Percentiles rank a stretch among this genome's conserved stretches.
Evolutionary conservation across 2,888 invertebrate species (phyloP).

Genomic region (Polia nebulosa): DNA sequence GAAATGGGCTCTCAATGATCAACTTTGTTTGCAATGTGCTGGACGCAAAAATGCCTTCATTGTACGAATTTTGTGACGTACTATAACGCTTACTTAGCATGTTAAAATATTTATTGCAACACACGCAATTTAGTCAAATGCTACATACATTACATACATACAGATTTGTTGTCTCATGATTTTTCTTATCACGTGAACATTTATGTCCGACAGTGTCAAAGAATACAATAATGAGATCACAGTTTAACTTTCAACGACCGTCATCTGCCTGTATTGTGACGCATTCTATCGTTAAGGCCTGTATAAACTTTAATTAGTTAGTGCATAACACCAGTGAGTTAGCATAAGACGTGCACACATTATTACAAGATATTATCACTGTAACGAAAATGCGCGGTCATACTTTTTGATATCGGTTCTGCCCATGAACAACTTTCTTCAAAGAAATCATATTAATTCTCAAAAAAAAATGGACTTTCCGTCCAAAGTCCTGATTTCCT

Average conservation of each 20-base stretch:
- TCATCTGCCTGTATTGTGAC: constrained; percentile 9
- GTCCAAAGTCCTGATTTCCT: no score
- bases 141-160: background rate
- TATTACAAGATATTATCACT: constrained; percentile 6
- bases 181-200: background rate
- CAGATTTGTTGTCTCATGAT: background rate
- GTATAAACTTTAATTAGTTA: constrained; percentile 8
- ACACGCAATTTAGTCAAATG: background rate
- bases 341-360: constrained; percentile 11
- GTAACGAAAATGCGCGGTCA: no score
- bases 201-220: no score
- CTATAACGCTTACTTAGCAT: background rate
- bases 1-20: background rate
- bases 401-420: no score
- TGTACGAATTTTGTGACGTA: background rate
- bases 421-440: no score
- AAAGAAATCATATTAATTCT: no score
- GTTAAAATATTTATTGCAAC: background rate
- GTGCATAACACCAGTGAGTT: constrained; percentile 9
- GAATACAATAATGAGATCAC: no score
- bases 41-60: constrained; percentile 10
- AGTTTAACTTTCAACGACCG: background rate
- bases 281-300: constrained; percentile 8
- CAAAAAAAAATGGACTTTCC: no score
- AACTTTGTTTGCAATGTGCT: constrained; percentile 5